Evolutionary conservation across 2,113 vertebrate genomes (phyloP).

Genomic region (Silurus meridionalis): DNA sequence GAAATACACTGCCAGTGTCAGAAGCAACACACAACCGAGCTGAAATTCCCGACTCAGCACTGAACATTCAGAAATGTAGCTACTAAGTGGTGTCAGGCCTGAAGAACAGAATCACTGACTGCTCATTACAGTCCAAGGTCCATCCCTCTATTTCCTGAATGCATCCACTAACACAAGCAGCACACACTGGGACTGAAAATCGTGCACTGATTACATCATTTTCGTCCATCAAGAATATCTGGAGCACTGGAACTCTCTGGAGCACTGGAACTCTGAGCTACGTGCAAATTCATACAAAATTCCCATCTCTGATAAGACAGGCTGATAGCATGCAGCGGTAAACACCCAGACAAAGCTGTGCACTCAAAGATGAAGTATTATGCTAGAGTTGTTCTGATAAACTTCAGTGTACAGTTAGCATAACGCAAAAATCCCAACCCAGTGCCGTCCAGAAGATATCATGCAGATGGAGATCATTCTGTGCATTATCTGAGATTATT

Average conservation of each 20-base stretch:
- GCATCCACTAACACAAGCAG: conserved; percentile 6
- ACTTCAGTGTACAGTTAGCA: not conserved
- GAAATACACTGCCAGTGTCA: not conserved
- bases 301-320: conserved; percentile 11
- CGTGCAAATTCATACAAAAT: not conserved
- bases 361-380: not conserved
- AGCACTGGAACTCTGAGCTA: not conserved
- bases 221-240: not conserved
- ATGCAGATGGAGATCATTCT: not conserved
- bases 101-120: not conserved
- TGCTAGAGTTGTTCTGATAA: not conserved
- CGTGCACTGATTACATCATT: not conserved
- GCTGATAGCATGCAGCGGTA: conserved; percentile 24
- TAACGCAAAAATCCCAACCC: not conserved
- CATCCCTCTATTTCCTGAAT: not conserved
- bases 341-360: not conserved
- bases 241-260: not conserved
- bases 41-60: not conserved
- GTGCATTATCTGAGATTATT: not conserved
- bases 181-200: not conserved
- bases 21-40: conserved; percentile 10
- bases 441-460: not conserved
- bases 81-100: not conserved
- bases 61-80: not conserved
- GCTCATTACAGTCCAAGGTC: conserved; percentile 17